Evolutionary conservation across 2,797 vertebrate species (phyloP), one percentile per base, ranked within the genome.

Genomic region (Aeoliscus strigatus): DNA sequence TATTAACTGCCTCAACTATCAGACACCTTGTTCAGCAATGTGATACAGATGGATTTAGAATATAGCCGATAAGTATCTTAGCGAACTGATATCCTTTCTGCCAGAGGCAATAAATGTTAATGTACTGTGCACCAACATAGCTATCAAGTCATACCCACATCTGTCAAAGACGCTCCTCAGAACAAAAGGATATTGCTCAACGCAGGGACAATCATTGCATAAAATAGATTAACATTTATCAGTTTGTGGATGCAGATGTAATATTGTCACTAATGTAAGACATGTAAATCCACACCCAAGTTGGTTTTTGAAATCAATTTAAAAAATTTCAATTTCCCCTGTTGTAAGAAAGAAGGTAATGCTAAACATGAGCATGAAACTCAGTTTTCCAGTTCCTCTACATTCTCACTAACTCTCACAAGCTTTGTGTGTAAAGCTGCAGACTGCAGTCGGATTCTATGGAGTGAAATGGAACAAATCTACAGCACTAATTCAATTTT

Each of bases 1-100:
- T 68, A 83, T 81, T 84, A 80, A 76, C 75, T 27, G 50, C 54
- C 33, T 28, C 12, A 27, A 33, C 58, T 67, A 61, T 76, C 60
- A 14, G 54, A 1, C 24, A 4, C 37, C 53, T 71, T 73, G 71
- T 74, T 68, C 12, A 50, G 46, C 45, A 47, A 36, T 14, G 23
- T 35, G 43, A 1, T 7, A 4, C 48, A 48, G 51, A 65, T 60
- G 60, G 24, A 48, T 56, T 54, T 32, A 38, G 38, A 53, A n/a
- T n/a, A n/a, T n/a, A n/a, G 18, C 2, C 2, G 48, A 77, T 65
- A 59, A 39, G 9, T 2, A 53, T 55, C 46, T 23, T 6, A 9
- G 27, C 14, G 33, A 18, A 5, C 37, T 33, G 53, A 44, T 57
- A 40, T 27, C 43, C 14, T n/a, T 14, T 24, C 46, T 39, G 46